These are phyloP conservation scores for Chionis minor DNA, from an alignment of 2,113 vertebrate species.

Conservation along the genomic window DNA sequence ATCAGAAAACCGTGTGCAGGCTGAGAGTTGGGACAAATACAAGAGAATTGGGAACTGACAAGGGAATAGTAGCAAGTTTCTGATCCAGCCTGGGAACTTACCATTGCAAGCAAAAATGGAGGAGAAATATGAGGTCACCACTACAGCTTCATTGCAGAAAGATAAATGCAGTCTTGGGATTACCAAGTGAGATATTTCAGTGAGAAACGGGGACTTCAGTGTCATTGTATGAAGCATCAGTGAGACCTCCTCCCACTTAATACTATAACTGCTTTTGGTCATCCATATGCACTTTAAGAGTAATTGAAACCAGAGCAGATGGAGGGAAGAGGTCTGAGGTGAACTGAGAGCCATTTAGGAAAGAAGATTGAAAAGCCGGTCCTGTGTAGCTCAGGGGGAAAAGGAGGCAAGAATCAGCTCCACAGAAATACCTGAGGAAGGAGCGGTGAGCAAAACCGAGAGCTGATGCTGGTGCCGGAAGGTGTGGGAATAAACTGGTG, in stretches of 20 bases:
- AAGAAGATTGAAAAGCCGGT: constrained; percentile 27
- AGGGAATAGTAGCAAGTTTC: constrained; percentile 28
- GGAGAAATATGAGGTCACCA: neutral
- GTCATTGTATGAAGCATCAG: neutral
- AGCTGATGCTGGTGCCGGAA: neutral
- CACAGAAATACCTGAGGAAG: neutral
- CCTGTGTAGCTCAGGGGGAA: neutral
- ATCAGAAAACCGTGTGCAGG: neutral
- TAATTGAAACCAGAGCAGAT: neutral
- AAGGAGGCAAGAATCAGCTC: neutral
- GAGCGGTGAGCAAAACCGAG: neutral
- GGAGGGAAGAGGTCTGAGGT: constrained; percentile 15
- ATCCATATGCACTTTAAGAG: neutral
- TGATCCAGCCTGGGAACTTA: neutral
- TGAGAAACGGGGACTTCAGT: neutral
- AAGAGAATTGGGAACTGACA: neutral
- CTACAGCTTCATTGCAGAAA: neutral
- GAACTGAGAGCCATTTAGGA: constrained; percentile 18
- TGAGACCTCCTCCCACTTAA: neutral
- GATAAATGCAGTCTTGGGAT: neutral
- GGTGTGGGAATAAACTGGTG: neutral
- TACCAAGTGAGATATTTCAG: neutral
- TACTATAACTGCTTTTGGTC: neutral
- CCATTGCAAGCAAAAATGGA: neutral
- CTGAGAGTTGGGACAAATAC: neutral